These are phyloP conservation scores for Mythimna albipuncta DNA, from an alignment of 2,888 invertebrate genomes.

Conservation along the genomic window DNA sequence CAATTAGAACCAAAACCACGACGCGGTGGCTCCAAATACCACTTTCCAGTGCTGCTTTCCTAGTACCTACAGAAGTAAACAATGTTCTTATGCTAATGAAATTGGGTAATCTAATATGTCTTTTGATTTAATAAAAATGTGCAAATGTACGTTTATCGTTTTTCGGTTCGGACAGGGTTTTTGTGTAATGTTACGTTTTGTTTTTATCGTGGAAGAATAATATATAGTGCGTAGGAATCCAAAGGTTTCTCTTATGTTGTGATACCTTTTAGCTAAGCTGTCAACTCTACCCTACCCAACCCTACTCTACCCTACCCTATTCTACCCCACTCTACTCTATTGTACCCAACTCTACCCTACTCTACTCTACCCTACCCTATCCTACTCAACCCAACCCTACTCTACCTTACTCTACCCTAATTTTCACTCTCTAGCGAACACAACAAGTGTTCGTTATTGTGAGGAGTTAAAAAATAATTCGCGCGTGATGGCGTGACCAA, in stretches of 20 bases:
- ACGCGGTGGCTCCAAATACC: slow-evolving; percentile 24
- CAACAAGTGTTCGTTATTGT: no score
- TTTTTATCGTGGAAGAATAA: background rate
- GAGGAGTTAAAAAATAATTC: no score
- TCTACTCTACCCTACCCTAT: no score
- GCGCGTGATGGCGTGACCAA: no score
- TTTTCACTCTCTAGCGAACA: no score
- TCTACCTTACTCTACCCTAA: no score
- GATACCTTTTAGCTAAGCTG: no score
- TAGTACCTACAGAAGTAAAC: slow-evolving; percentile 24
- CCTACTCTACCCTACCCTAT: no score
- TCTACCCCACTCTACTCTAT: no score
- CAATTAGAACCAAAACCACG: slow-evolving; percentile 45
- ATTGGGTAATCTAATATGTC: slow-evolving; percentile 23
- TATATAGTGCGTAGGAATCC: background rate
- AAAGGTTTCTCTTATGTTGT: background rate
- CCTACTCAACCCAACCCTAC: no score
- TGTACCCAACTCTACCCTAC: no score
- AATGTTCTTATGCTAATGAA: slow-evolving; percentile 44
- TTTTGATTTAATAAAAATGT: slow-evolving; percentile 5
- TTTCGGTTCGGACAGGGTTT: background rate
- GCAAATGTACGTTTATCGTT: slow-evolving; percentile 2
- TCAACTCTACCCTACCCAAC: no score
- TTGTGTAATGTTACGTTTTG: background rate
- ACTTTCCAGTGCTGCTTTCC: background rate